Evolutionary conservation across 1,140 invertebrate genomes (phyloP).

Genomic region (Papilio helenus): DNA sequence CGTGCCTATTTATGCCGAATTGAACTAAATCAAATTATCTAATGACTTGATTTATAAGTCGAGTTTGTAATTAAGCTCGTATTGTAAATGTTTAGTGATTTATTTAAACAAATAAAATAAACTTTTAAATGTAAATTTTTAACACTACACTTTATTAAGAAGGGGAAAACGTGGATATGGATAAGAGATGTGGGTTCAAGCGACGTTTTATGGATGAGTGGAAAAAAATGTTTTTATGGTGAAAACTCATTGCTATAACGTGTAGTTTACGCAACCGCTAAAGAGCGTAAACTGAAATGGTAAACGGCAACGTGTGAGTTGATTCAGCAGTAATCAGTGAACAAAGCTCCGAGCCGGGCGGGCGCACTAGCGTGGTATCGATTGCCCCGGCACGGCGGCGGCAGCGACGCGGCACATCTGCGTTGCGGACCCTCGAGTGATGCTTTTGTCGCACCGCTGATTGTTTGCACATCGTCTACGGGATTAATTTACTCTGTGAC

Average conservation of each 20-base stretch:
- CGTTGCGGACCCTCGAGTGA: slow-evolving; percentile 44
- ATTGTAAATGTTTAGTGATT: not conserved
- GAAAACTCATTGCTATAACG: not conserved
- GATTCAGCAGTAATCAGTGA: not conserved
- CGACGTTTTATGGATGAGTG: no score
- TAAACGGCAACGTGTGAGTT: not conserved
- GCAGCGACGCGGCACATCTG: slow-evolving; percentile 29
- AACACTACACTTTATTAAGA: no score
- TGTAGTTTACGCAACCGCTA: not conserved
- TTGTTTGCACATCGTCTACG: slow-evolving; percentile 20
- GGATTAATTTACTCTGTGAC: slow-evolving; percentile 25
- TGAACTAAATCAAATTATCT: slow-evolving; percentile 20
- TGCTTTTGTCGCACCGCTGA: slow-evolving; percentile 39
- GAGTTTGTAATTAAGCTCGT: not conserved
- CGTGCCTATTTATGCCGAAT: slow-evolving; percentile 16
- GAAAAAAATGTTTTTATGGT: no score
- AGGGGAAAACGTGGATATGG: no score
- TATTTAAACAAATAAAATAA: not conserved
- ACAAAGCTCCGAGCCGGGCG: slow-evolving; percentile 45
- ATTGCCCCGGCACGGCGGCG: slow-evolving; percentile 44
- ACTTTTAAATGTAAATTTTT: no score
- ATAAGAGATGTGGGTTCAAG: no score
- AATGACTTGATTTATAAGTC: slow-evolving; percentile 24
- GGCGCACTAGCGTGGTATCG: slow-evolving; percentile 56
- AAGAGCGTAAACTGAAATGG: not conserved